Conservation (phyloP, 2,113 vertebrate genomes). For the Eptatretus burgeri region DNA sequence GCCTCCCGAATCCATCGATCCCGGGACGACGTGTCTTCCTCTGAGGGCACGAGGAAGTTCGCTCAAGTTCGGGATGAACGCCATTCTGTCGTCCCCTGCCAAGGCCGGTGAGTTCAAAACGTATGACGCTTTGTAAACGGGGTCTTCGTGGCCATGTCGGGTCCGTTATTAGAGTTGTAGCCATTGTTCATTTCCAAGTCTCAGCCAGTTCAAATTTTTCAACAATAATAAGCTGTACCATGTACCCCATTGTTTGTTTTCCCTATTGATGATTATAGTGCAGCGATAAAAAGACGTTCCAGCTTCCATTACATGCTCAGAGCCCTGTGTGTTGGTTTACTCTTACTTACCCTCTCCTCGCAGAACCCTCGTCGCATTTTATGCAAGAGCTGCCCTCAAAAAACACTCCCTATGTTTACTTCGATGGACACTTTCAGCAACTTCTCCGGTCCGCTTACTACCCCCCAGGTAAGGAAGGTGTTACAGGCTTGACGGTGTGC, state of each 20-base stretch:
- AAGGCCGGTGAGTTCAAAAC: conserved; percentile 25
- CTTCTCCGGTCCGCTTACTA: conserved; percentile 65
- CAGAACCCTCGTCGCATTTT: conserved; percentile 24
- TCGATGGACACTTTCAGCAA: conserved; percentile 55
- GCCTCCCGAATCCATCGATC: background rate
- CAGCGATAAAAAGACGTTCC: background rate
- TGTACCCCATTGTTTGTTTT: too few species aligned
- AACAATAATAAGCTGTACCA: too few species aligned
- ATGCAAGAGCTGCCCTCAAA: conserved; percentile 37
- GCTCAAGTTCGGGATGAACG: conserved; percentile 78
- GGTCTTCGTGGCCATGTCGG: too few species aligned
- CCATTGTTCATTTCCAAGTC: too few species aligned
- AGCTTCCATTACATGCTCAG: too few species aligned
- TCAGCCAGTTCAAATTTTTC: too few species aligned
- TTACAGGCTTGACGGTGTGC: too few species aligned
- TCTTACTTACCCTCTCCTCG: conserved; percentile 10
- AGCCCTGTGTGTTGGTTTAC: background rate
- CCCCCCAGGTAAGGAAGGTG: conserved; percentile 15
- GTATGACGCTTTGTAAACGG: too few species aligned
- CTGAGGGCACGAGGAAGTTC: background rate
- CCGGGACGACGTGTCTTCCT: too few species aligned
- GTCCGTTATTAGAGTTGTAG: too few species aligned
- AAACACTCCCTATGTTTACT: conserved; percentile 49
- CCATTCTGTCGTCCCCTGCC: conserved; percentile 53
- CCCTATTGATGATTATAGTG: background rate